Evolutionary conservation across 2,113 vertebrate genomes (phyloP).

Genomic region (Notothenia rossii): DNA sequence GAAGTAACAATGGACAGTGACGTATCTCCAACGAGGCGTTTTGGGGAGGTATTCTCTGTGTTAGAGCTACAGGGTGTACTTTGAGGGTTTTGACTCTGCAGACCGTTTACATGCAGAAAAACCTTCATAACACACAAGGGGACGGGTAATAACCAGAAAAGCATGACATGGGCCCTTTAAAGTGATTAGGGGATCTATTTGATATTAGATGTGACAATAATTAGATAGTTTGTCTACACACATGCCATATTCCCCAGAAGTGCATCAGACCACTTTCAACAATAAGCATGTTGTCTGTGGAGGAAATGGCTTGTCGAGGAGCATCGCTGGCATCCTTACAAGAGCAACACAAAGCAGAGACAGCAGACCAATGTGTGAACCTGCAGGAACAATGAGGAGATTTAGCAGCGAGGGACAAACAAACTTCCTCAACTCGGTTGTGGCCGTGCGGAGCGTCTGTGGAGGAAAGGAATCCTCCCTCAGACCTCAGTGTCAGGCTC

Average conservation of each 20-base stretch:
- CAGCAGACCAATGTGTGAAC: constrained; percentile 38
- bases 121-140: too few relatives aligned
- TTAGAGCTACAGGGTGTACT: too few relatives aligned
- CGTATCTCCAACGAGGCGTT: too few relatives aligned
- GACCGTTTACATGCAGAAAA: too few relatives aligned
- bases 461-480: constrained; percentile 19
- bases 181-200: not conserved
- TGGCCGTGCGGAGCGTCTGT: constrained; percentile 19
- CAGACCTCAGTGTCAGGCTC: not conserved
- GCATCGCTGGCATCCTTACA: constrained; percentile 49
- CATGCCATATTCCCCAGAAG: not conserved
- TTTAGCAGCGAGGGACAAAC: constrained; percentile 46
- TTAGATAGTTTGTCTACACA: not conserved
- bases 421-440: constrained; percentile 32
- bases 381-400: constrained; percentile 54
- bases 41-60: too few relatives aligned
- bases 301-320: constrained; percentile 43
- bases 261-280: constrained; percentile 18
- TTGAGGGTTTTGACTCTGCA: too few relatives aligned
- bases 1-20: too few relatives aligned
- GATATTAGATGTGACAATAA: not conserved
- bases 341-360: constrained; percentile 51
- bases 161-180: too few relatives aligned
- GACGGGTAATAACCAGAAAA: too few relatives aligned
- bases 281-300: not conserved